Conservation (phyloP, 1,140 invertebrate genomes). For the Cydia fagiglandana region DNA sequence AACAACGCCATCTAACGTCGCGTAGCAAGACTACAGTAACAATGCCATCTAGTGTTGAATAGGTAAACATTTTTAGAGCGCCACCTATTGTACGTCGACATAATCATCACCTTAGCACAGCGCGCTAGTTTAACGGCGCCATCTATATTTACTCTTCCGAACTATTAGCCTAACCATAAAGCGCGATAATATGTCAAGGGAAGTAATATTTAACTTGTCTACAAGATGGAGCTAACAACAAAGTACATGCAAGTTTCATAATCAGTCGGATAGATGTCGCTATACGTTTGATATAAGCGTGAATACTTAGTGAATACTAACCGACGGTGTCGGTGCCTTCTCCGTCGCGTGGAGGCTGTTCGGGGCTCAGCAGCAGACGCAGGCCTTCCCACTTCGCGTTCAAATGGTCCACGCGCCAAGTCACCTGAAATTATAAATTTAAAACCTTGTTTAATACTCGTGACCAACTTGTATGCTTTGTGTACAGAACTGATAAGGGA, state of each 20-base stretch:
- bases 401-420: constrained; percentile 84
- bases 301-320: constrained; percentile 52
- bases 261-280: neutral
- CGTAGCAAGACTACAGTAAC: neutral
- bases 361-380: constrained; percentile 62
- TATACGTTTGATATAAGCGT: neutral
- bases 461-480: neutral
- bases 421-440: constrained; percentile 78
- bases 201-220: neutral
- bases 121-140: neutral
- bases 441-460: neutral
- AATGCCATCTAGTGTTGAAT: constrained; percentile 5
- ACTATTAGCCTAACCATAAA: neutral
- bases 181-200: neutral
- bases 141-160: neutral
- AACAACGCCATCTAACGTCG: neutral
- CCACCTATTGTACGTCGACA: neutral
- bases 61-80: neutral
- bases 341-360: constrained; percentile 59
- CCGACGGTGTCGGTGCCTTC: constrained; percentile 66
- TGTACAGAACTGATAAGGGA: no score
- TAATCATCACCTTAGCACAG: neutral
- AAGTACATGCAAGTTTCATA: neutral
- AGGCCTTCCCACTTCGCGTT: constrained; percentile 89
- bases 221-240: neutral